Conservation (phyloP, 2,888 invertebrate species). For the Podotricha telesiphe region DNA sequence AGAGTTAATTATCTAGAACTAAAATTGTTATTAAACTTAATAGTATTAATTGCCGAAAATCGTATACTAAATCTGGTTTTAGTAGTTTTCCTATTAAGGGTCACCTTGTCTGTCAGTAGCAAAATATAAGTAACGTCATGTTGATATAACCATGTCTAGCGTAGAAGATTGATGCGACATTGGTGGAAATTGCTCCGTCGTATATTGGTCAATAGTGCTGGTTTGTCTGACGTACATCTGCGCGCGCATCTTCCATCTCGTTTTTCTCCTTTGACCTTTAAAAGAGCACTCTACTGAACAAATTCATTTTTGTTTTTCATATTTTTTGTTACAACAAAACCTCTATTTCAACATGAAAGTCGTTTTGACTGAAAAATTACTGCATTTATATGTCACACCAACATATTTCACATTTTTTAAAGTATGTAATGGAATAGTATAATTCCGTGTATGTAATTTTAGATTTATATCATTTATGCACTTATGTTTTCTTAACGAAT, state of each 20-base stretch:
- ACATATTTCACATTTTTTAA: background rate
- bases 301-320: slow-evolving; percentile 7
- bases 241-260: slow-evolving; percentile 63
- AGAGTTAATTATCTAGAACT: background rate
- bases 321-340: background rate
- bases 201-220: slow-evolving; percentile 68
- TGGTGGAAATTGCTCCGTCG: slow-evolving; percentile 21
- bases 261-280: slow-evolving; percentile 35
- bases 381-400: background rate
- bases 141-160: slow-evolving; percentile 22
- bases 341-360: slow-evolving; percentile 5
- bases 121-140: background rate
- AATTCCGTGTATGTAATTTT: background rate
- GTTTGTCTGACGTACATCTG: slow-evolving; percentile 62
- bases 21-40: background rate
- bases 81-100: slow-evolving; percentile 20
- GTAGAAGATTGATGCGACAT: slow-evolving; percentile 40
- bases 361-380: background rate
- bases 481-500: too few species aligned
- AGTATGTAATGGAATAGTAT: background rate
- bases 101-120: slow-evolving; percentile 3
- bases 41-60: background rate
- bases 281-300: slow-evolving; percentile 8
- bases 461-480: too few species aligned
- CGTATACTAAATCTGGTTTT: background rate